These are phyloP conservation scores for Lasius fuliginosus DNA, from an alignment of 2,888 invertebrate species.

Conservation along the genomic window DNA sequence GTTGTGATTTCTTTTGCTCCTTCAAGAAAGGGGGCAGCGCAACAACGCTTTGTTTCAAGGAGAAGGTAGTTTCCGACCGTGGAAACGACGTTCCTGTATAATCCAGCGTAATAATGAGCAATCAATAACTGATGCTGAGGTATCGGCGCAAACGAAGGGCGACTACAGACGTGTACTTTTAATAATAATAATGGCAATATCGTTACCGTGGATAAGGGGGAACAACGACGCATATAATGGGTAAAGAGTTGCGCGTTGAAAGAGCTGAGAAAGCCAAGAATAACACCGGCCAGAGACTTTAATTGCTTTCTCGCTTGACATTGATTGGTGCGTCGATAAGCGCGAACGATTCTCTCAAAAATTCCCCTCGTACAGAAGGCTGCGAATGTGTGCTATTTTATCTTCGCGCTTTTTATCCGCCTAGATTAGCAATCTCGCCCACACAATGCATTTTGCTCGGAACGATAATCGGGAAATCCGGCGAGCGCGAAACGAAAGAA, in stretches of 20 bases:
- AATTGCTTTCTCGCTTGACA: not conserved
- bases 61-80: not conserved
- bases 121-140: slow-evolving; percentile 53
- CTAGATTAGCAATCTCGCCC: slow-evolving; percentile 12
- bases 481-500: not conserved
- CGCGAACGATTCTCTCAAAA: not conserved
- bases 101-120: slow-evolving; percentile 32
- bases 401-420: not conserved
- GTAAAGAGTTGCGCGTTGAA: slow-evolving; percentile 2
- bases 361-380: not conserved
- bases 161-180: not conserved
- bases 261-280: not conserved
- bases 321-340: not conserved
- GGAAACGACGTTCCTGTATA: slow-evolving; percentile 29
- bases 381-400: slow-evolving; percentile 1
- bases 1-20: not conserved
- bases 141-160: slow-evolving; percentile 25
- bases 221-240: not conserved
- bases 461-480: slow-evolving; percentile 30
- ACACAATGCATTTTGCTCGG: not conserved
- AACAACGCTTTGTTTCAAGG: not conserved
- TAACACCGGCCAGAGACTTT: not conserved
- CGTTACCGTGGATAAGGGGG: not conserved
- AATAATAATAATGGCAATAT: slow-evolving; percentile 28
- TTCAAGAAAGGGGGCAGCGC: not conserved